phyloP scores from a whole-genome alignment of 2,113 vertebrate species.

The Siniperca chuatsi region DNA sequence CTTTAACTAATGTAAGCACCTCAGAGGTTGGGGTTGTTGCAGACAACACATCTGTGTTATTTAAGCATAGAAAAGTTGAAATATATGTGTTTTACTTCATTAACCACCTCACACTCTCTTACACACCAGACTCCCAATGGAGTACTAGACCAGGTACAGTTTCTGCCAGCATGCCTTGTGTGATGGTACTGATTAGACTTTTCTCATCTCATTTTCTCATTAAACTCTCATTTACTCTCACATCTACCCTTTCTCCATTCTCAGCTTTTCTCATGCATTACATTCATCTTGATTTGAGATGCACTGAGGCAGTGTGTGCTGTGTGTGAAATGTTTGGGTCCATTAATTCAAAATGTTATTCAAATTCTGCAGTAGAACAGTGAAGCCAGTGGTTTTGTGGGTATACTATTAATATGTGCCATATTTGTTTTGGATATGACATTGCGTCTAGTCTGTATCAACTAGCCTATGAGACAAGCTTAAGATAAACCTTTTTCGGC shows the following conservation, averaged over 20 bases:
- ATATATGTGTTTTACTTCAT: conserved; percentile 8
- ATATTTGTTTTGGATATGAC: neutral
- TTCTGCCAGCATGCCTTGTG: conserved; percentile 61
- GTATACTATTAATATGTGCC: neutral
- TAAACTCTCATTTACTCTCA: neutral
- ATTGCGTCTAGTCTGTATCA: neutral
- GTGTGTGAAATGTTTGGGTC: neutral
- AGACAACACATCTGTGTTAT: neutral
- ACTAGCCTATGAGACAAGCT: neutral
- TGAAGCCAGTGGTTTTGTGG: neutral
- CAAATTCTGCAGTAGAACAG: neutral
- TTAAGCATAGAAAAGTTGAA: neutral
- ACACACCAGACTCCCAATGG: conserved; percentile 81
- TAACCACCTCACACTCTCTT: conserved; percentile 54
- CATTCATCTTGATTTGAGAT: conserved; percentile 28
- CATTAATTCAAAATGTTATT: neutral
- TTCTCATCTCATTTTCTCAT: neutral
- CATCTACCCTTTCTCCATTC: neutral
- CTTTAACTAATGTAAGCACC: neutral
- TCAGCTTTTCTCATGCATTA: neutral
- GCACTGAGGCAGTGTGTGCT: conserved; percentile 8
- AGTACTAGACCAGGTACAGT: conserved; percentile 82
- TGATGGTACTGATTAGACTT: conserved; percentile 31
- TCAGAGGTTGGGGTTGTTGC: neutral
- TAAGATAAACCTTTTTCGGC: neutral